Base-by-base conservation (phyloP, 2,888 invertebrate species). In the Trichogramma evanescens region DNA sequence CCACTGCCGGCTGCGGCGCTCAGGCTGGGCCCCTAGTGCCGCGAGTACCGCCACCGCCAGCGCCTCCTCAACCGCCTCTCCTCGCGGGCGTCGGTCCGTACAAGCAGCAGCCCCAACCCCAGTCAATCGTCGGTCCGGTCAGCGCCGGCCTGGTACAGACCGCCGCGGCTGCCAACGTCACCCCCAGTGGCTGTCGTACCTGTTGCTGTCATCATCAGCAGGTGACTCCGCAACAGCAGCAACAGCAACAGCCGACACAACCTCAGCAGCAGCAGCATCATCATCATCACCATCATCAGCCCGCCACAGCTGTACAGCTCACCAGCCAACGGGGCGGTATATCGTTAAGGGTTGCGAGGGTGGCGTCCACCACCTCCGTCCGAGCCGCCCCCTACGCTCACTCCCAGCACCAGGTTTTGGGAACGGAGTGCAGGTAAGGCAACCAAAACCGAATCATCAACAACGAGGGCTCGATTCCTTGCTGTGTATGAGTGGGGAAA, bases 311-410 rank as follows among this genome's bases (percentile, higher is more conserved):
- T 66, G 75, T 77, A 63, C 77, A 77, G 68, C 75, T 77, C 63
- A 73, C 73, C 67, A 77, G 74, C 66, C 76, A 76, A 68, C 76
- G 77, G 68, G 72, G 74, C 70, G 77, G 77, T 68, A 72, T 78
- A 69, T 77, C 77, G 71, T 72, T 77, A 73, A 75, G 77, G 75
- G 77, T 77, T 71, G 77, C 77, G 74, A 77, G 77, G 77, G 77
- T 77, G 77, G 77, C 77, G 76, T 77, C 77, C 76, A 77, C 77
- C 76, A 77, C 77, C 77, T 77, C 77, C 74, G 76, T 77, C 75
- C 77, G 77, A 72, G 74, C 76, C 70, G 74, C 75, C 74, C 77
- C 77, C 74, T 77, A 77, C 77, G 75, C 76, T 73, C 76, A 77
- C 71, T 74, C 76, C 72, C 77, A 77, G 74, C 76, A 77, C 71